phyloP scores from a whole-genome alignment of 2,113 vertebrate genomes.

The Peromyscus polionotus region DNA sequence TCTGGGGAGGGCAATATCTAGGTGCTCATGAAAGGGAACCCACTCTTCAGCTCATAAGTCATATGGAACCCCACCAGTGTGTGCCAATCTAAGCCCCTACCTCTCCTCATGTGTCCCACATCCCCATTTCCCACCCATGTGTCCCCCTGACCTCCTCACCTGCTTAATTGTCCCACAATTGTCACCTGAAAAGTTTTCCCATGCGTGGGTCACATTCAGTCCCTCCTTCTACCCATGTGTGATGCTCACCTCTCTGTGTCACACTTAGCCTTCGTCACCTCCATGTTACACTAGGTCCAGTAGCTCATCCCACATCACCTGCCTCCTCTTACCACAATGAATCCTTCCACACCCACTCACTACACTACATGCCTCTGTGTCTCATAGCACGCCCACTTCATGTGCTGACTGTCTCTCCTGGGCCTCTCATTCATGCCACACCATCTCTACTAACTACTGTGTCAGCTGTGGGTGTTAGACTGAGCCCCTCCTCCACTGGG shows the following conservation, averaged over 20 bases:
- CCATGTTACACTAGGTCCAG: neutral
- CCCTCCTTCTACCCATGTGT: too few species aligned
- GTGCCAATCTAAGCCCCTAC: too few species aligned
- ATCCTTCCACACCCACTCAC: neutral
- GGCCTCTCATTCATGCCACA: neutral
- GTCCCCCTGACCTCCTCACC: neutral
- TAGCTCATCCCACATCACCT: neutral
- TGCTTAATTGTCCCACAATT: too few species aligned
- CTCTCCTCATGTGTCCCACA: neutral
- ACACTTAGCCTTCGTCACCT: neutral
- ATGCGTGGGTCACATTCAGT: too few species aligned
- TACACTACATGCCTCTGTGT: neutral
- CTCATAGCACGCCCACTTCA: neutral
- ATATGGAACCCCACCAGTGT: neutral
- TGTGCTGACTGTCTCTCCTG: too few species aligned
- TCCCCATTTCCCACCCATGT: neutral
- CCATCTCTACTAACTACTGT: too few species aligned
- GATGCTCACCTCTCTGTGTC: neutral
- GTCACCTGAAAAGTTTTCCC: neutral
- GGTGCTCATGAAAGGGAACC: rapidly evolving
- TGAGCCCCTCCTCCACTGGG: neutral
- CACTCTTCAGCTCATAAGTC: neutral
- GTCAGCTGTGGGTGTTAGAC: neutral
- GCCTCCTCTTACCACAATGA: neutral
- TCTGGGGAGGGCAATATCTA: rapidly evolving